These are phyloP conservation scores for Neogale vison DNA, from an alignment of 2,113 vertebrate genomes.

Conservation along the genomic window DNA sequence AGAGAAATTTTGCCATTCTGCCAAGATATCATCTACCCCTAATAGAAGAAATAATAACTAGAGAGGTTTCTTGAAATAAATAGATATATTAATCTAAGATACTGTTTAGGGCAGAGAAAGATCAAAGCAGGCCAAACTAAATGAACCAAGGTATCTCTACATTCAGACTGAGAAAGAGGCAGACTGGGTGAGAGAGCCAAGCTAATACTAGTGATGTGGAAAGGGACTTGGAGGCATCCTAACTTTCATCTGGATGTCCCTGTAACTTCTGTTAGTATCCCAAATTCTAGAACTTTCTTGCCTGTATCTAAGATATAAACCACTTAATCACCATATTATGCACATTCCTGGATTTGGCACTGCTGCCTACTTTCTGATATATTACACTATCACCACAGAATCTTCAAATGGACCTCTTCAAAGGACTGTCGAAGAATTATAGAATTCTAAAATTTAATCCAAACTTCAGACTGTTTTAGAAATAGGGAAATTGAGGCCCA, in stretches of 20 bases:
- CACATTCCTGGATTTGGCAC: not conserved
- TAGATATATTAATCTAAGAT: not conserved
- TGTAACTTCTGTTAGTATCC: not conserved
- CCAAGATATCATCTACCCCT: not conserved
- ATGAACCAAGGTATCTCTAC: not conserved
- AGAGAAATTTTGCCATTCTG: not conserved
- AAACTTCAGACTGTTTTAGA: not conserved
- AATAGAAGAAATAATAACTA: not conserved
- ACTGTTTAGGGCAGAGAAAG: not conserved
- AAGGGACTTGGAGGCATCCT: not conserved
- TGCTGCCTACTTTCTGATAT: fast-evolving
- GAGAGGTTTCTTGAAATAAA: slow-evolving; percentile 12
- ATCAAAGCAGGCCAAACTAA: not conserved
- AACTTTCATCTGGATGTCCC: not conserved
- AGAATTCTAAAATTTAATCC: not conserved
- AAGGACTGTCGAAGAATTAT: not conserved
- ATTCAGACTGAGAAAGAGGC: not conserved
- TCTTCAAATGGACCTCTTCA: not conserved
- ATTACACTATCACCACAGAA: not conserved
- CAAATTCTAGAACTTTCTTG: not conserved
- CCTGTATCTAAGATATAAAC: not conserved
- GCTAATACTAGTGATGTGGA: not conserved
- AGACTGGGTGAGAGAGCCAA: not conserved
- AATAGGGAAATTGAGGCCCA: not conserved
- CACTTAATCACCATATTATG: not conserved